Conservation (phyloP, 1,140 invertebrate genomes). For the Calephelis virginiensis region DNA sequence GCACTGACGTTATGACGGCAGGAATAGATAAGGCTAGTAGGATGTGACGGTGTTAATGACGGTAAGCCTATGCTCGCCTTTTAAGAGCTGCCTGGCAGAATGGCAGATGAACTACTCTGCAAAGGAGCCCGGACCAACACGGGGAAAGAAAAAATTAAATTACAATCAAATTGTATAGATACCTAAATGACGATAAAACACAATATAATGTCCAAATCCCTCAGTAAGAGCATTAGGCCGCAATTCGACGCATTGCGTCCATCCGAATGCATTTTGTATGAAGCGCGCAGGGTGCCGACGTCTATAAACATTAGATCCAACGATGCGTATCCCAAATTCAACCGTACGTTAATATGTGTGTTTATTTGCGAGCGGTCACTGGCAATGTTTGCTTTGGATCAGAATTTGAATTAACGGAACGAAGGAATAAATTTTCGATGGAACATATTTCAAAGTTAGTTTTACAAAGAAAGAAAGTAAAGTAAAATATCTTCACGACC, state of each 20-base stretch:
- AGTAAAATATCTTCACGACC: background rate
- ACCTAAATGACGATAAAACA: background rate
- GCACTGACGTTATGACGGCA: too few relatives aligned
- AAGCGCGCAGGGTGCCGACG: background rate
- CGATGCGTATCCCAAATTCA: slow-evolving; percentile 7
- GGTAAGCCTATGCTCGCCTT: too few relatives aligned
- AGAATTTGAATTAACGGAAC: background rate
- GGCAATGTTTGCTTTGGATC: slow-evolving; percentile 6
- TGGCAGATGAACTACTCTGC: too few relatives aligned
- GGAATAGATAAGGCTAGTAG: too few relatives aligned
- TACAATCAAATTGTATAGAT: background rate
- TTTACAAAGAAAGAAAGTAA: background rate
- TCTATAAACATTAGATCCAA: slow-evolving; percentile 9
- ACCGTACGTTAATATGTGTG: slow-evolving; percentile 10
- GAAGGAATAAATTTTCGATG: background rate
- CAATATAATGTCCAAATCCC: background rate
- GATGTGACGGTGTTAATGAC: too few relatives aligned
- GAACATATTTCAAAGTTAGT: background rate
- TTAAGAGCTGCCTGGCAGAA: too few relatives aligned
- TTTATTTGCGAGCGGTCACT: background rate
- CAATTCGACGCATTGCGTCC: slow-evolving; percentile 10
- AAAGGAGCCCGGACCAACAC: too few relatives aligned
- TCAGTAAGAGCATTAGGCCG: slow-evolving; percentile 1
- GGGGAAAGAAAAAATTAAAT: too few relatives aligned
- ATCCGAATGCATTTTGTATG: slow-evolving; percentile 11